These are phyloP conservation scores for Hyles euphorbiae DNA, from an alignment of 1,140 invertebrate genomes.

Conservation along the genomic window DNA sequence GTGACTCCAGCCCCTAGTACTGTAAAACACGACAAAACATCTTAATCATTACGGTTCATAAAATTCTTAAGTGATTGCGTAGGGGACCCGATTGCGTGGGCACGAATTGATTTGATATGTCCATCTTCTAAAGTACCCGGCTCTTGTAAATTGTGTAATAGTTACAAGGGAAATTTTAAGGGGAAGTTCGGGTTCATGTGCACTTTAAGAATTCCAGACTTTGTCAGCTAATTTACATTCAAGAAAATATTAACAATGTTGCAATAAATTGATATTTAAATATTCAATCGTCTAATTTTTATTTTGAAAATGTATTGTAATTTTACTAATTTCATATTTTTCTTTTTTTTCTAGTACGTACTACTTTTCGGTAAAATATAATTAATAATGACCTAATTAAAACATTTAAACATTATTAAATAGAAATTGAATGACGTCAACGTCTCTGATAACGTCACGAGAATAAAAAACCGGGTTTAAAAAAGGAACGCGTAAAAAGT, in stretches of 20 bases:
- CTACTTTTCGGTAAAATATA: too few relatives aligned
- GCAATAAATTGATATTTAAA: too few relatives aligned
- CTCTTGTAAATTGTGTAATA: conserved; percentile 36
- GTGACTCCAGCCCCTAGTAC: conserved; percentile 33
- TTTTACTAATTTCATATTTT: too few relatives aligned
- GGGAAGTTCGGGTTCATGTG: conserved; percentile 13
- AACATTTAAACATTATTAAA: not conserved
- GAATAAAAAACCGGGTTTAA: not conserved
- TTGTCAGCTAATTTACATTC: too few relatives aligned
- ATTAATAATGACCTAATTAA: too few relatives aligned
- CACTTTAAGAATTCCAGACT: too few relatives aligned
- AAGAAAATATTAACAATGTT: too few relatives aligned
- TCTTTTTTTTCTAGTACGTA: too few relatives aligned
- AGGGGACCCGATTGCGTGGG: conserved; percentile 59
- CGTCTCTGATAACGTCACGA: not conserved
- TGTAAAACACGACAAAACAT: conserved; percentile 64
- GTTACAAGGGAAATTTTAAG: conserved; percentile 33
- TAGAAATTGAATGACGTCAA: not conserved
- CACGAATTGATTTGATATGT: conserved; percentile 63
- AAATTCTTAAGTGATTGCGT: conserved; percentile 72
- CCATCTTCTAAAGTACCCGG: conserved; percentile 55
- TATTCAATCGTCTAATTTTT: too few relatives aligned
- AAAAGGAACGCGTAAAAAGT: not conserved
- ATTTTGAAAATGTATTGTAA: too few relatives aligned
- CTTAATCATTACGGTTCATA: conserved; percentile 73